Percentiles rank a stretch among this genome's conserved stretches.
These are phyloP conservation scores for Megathymus violae DNA, from an alignment of 1,140 invertebrate species.

Conservation along the genomic window DNA sequence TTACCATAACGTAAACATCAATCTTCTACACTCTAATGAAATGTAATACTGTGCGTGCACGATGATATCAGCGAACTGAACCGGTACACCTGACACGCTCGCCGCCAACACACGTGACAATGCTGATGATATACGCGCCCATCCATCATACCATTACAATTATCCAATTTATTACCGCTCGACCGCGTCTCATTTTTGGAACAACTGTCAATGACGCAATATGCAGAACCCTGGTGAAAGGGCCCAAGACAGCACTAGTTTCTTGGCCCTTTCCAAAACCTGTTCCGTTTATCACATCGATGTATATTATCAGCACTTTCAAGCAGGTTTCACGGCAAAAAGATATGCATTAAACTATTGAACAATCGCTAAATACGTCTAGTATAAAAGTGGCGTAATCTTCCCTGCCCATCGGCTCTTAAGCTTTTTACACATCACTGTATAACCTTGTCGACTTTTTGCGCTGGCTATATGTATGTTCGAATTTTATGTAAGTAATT, in stretches of 20 bases:
- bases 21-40: conserved; percentile 46
- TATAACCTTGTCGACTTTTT: conserved; percentile 9
- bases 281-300: conserved; percentile 31
- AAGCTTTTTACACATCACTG: conserved; percentile 1
- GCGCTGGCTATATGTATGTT: conserved; percentile 10
- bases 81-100: conserved; percentile 35
- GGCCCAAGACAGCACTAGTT: conserved; percentile 33
- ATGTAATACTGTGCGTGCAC: conserved; percentile 47
- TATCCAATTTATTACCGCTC: conserved; percentile 51
- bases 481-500: conserved; percentile 54
- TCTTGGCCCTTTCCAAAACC: conserved; percentile 33
- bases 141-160: conserved; percentile 65
- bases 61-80: conserved; percentile 41
- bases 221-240: conserved; percentile 35
- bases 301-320: conserved; percentile 35
- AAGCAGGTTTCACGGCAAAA: conserved; percentile 24
- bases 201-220: conserved; percentile 40
- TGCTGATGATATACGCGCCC: conserved; percentile 55
- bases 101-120: conserved; percentile 51
- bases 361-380: conserved; percentile 26
- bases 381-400: conserved; percentile 14
- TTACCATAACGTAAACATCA: conserved; percentile 32
- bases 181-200: conserved; percentile 42
- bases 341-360: conserved; percentile 30
- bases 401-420: conserved; percentile 4